phyloP scores from a whole-genome alignment of 92 coral and sea anemone species.

The Epizoanthus rinbou region DNA sequence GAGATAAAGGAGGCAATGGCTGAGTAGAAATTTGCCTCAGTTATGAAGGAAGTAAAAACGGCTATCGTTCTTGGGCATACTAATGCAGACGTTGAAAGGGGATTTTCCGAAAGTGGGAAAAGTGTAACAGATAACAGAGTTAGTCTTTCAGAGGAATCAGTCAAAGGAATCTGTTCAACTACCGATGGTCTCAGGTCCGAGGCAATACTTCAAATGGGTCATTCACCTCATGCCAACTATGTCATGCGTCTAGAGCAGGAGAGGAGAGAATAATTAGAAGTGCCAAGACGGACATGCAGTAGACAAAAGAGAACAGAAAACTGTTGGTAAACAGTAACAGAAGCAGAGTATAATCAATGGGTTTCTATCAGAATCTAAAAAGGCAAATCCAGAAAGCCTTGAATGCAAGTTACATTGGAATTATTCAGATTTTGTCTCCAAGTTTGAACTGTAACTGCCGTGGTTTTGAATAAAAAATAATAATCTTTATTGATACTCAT shows the following conservation, averaged over 20 bases:
- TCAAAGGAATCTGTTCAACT: constrained; percentile 54
- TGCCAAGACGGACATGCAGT: too few relatives aligned
- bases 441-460: too few relatives aligned
- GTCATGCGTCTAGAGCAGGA: constrained; percentile 44
- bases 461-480: too few relatives aligned
- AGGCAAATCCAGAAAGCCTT: too few relatives aligned
- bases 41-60: constrained; percentile 43
- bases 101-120: constrained; percentile 54
- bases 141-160: constrained; percentile 45
- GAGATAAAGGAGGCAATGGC: constrained; percentile 50
- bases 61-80: constrained; percentile 55
- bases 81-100: constrained; percentile 57
- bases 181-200: neutral
- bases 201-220: constrained; percentile 24
- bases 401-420: too few relatives aligned
- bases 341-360: too few relatives aligned
- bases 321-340: too few relatives aligned
- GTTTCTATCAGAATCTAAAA: too few relatives aligned
- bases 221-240: constrained; percentile 48
- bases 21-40: constrained; percentile 35
- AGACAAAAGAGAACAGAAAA: too few relatives aligned
- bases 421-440: too few relatives aligned
- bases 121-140: constrained; percentile 55
- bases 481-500: too few relatives aligned
- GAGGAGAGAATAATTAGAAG: too few relatives aligned